These are phyloP conservation scores for Aricia agestis DNA, from an alignment of 1,140 invertebrate species.

Conservation along the genomic window DNA sequence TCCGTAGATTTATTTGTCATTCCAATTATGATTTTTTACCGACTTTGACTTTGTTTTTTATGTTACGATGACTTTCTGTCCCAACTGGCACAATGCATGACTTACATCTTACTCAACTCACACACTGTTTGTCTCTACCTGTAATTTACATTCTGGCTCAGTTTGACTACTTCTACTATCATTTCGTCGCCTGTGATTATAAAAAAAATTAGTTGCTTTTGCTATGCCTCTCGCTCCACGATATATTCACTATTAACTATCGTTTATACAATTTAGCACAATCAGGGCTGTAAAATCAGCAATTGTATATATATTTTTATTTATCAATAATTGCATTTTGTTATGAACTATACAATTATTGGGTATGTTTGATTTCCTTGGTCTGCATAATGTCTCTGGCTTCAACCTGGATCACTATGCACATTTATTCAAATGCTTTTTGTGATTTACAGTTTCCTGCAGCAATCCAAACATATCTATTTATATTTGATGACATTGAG, in stretches of 20 bases:
- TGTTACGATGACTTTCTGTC: conserved; percentile 16
- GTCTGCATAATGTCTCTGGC: conserved; percentile 30
- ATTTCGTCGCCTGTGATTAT: conserved; percentile 42
- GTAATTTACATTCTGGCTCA: conserved; percentile 70
- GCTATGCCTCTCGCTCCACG: conserved; percentile 36
- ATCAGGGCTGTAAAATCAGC: conserved; percentile 8
- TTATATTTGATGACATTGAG: conserved; percentile 16
- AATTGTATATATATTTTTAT: background rate
- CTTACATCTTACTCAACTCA: conserved; percentile 26
- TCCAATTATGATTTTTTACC: conserved; percentile 37
- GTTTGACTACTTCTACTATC: conserved; percentile 51
- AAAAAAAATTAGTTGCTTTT: conserved; percentile 46
- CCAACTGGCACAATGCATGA: conserved; percentile 38
- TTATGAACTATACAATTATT: background rate
- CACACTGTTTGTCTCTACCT: conserved; percentile 30
- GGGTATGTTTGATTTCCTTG: background rate
- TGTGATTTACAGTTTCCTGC: conserved; percentile 31
- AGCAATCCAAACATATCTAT: conserved; percentile 20
- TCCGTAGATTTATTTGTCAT: conserved; percentile 49
- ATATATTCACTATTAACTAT: conserved; percentile 36
- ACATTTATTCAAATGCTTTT: conserved; percentile 34
- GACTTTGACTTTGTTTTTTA: conserved; percentile 38
- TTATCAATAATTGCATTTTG: background rate
- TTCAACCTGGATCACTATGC: conserved; percentile 34
- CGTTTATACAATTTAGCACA: background rate